These are phyloP conservation scores for Dicyrtomina minuta DNA, from an alignment of 2,888 invertebrate species.

Conservation along the genomic window DNA sequence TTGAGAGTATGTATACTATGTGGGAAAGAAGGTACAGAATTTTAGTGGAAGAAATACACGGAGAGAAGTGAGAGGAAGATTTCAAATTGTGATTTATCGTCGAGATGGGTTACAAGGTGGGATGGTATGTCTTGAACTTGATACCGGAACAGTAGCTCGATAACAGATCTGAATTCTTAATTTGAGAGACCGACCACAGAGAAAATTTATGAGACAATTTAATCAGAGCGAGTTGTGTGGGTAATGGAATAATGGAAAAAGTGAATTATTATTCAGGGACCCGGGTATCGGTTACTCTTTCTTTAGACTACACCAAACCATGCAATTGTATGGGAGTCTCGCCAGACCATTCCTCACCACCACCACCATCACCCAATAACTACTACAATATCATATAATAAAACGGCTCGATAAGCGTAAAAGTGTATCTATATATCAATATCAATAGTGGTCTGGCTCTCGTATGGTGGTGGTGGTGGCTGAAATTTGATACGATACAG, in stretches of 20 bases:
- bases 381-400: too few species aligned
- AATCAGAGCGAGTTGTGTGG: slow-evolving; percentile 22
- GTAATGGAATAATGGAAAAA: slow-evolving; percentile 23
- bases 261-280: slow-evolving; percentile 21
- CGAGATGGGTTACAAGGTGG: slow-evolving; percentile 1
- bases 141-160: slow-evolving; percentile 23
- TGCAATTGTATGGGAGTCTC: too few species aligned
- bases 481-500: too few species aligned
- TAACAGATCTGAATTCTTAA: slow-evolving; percentile 28
- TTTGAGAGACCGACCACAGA: slow-evolving; percentile 20
- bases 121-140: slow-evolving; percentile 18
- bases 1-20: too few species aligned
- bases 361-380: too few species aligned
- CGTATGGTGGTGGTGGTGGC: too few species aligned
- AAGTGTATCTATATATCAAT: too few species aligned
- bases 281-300: too few species aligned
- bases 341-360: too few species aligned
- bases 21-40: neutral
- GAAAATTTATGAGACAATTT: slow-evolving; percentile 29
- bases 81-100: slow-evolving; percentile 16
- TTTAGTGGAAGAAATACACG: neutral
- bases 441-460: too few species aligned
- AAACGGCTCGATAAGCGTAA: too few species aligned
- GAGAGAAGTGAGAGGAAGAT: neutral
- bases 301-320: too few species aligned